Conservation (phyloP, 2,888 invertebrate genomes). For the Cosmia pyralina region DNA sequence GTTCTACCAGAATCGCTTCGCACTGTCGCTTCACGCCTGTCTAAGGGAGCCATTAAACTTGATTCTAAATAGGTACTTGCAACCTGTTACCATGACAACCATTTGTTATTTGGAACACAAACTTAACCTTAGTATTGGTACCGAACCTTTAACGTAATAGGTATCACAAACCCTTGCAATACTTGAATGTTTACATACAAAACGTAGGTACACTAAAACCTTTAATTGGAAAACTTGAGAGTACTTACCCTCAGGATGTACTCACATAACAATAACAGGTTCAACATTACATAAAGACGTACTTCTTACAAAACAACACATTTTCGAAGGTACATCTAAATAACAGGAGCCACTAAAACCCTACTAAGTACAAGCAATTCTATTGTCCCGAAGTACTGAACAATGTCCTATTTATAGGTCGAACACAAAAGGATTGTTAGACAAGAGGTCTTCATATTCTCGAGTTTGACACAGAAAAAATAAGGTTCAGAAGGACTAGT, state of each 20-base stretch:
- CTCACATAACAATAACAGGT: background rate
- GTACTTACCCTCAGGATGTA: background rate
- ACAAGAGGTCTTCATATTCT: slow-evolving; percentile 52
- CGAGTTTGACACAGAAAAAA: background rate
- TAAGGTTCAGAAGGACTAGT: slow-evolving; percentile 20
- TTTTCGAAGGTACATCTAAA: slow-evolving; percentile 33
- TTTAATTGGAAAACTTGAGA: background rate
- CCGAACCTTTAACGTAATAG: background rate
- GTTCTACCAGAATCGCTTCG: no score
- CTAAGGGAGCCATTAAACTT: no score
- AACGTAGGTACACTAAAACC: background rate
- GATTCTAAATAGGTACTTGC: background rate
- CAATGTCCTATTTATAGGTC: slow-evolving; percentile 53
- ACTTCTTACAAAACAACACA: slow-evolving; percentile 9
- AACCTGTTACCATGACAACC: background rate
- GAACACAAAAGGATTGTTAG: slow-evolving; percentile 53
- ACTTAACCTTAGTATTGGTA: no score
- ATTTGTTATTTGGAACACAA: no score
- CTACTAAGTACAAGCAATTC: slow-evolving; percentile 35
- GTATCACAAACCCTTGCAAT: background rate
- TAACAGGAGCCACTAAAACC: slow-evolving; percentile 35
- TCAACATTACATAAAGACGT: no score
- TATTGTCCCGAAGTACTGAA: slow-evolving; percentile 58
- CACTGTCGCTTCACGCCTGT: no score
- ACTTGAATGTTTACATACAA: background rate